phyloP scores from a whole-genome alignment of 2,797 vertebrate species.

The Lepus oiostolus region DNA sequence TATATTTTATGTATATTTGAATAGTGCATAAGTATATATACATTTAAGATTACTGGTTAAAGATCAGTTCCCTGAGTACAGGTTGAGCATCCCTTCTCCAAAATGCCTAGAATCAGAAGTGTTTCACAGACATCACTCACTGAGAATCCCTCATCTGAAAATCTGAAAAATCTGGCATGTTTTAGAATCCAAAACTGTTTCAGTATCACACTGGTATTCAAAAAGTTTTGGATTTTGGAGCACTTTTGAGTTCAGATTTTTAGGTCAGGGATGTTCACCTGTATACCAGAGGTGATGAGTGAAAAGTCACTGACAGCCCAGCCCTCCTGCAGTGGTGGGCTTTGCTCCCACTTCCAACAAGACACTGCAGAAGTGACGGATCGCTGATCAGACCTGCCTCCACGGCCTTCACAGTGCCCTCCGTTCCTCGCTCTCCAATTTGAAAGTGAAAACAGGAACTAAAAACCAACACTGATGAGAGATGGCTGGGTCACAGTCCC shows the following conservation, averaged over 20 bases:
- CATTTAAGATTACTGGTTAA: neutral
- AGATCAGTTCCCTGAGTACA: neutral
- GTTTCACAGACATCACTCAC: neutral
- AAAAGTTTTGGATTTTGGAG: too few relatives aligned
- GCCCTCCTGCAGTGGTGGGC: fast-evolving
- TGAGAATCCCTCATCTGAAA: too few relatives aligned
- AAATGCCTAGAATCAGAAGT: neutral
- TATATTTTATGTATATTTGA: neutral
- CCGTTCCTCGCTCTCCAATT: slow-evolving; percentile 5
- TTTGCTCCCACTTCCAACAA: neutral
- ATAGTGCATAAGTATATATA: neutral
- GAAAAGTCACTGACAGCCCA: fast-evolving
- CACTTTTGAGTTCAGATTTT: too few relatives aligned
- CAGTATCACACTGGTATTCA: too few relatives aligned
- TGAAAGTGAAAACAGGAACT: slow-evolving; percentile 20
- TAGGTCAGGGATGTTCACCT: neutral
- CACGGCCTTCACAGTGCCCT: fast-evolving
- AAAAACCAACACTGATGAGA: neutral
- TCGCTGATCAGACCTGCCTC: neutral
- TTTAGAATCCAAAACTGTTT: neutral
- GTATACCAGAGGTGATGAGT: fast-evolving
- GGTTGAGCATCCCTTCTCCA: neutral
- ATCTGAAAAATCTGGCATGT: neutral
- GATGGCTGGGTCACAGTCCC: fast-evolving
- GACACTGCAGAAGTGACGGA: neutral